Base-by-base conservation (phyloP, 2,888 invertebrate species). In the Amphimallon solstitiale region DNA sequence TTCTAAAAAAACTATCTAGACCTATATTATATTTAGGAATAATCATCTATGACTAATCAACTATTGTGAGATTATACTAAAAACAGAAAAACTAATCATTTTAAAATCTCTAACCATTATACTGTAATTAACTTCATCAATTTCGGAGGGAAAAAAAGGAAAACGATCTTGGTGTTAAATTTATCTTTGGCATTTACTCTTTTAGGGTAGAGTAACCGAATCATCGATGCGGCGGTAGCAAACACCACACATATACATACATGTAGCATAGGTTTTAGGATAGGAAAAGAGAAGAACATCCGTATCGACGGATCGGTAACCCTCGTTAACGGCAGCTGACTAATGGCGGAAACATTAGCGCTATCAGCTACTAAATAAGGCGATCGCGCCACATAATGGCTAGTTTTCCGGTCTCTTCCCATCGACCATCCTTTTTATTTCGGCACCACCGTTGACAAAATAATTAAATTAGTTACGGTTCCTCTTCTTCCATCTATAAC, bases 261-360 rank as follows among this genome's bases (percentile, higher is more conserved):
- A 48, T 10, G 23, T 9, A 46, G 19, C 14, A 48, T 21, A 6
- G 34, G 14, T 23, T 10, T 12, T n/a, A 23, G 12, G 51, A 35
- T 51, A 17, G 51, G 12, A 51, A 23, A 14, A 38, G 52, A 66
- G 45, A 48, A 63, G 59, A 56, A 59, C 56, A 17, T 52, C 68
- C 71, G 69, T 72, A 81, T 81, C 79, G 80, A 80, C 80, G 79
- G 78, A 80, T 80, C 78, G 75, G 78, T 77, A 78, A 79, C 80
- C 80, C 80, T 81, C 81, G 81, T 81, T 81, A 81, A 79, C 77
- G 78, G 78, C 82, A 81, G 80, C 81, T 81, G 82, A 81, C 81
- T 81, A 81, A 81, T 81, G 80, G 80, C 81, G 81, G 81, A 82
- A 82, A 79, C 81, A 81, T 80, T 81, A 80, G 76, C 76, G 76